phyloP scores from a whole-genome alignment of 2,797 vertebrate species.

The Gymnothorax javanicus region DNA sequence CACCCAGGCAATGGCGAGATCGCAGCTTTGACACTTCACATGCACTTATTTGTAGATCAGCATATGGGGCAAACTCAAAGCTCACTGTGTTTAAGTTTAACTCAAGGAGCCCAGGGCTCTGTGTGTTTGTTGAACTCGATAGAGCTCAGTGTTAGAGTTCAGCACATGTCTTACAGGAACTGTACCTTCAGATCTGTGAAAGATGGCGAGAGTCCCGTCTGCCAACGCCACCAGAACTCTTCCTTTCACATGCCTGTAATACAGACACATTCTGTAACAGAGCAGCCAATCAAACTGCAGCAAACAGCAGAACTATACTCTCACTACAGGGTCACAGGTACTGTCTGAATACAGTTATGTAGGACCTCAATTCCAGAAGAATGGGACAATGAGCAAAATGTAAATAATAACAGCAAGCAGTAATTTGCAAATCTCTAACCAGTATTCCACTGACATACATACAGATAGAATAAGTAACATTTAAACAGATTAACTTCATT shows the following conservation, averaged over 20 bases:
- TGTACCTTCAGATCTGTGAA: constrained; percentile 87
- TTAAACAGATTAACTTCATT: no score
- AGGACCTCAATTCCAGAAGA: background rate
- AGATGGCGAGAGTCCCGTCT: constrained; percentile 93
- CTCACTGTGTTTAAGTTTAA: background rate
- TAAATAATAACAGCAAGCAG: no score
- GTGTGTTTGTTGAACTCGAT: background rate
- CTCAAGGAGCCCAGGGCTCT: no score
- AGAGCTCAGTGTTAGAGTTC: background rate
- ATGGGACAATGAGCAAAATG: no score
- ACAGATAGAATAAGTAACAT: no score
- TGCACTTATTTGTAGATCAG: no score
- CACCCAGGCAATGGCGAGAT: no score
- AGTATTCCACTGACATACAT: no score
- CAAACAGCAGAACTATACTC: background rate
- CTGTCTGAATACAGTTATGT: background rate
- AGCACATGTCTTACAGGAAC: background rate
- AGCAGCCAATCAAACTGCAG: background rate
- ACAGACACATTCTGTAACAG: background rate
- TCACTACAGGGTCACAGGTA: background rate
- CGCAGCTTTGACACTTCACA: no score
- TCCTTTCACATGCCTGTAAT: constrained; percentile 89
- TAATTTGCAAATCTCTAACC: no score
- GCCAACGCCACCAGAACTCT: constrained; percentile 93
- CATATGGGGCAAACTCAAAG: no score